Base-by-base conservation (phyloP, 2,113 vertebrate species). In the Noturus placidus region DNA sequence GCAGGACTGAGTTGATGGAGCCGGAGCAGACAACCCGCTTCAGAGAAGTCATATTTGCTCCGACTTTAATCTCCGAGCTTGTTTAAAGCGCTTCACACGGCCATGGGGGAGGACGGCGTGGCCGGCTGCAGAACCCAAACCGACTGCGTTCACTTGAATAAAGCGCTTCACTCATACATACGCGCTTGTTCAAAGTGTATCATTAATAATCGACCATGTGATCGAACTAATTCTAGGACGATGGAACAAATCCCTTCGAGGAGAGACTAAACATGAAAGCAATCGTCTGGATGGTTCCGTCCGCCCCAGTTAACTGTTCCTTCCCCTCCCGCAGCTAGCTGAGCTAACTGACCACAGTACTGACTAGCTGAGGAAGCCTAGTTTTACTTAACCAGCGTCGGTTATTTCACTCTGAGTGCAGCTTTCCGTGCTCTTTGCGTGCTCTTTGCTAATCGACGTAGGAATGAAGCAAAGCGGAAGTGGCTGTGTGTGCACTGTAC, bases 71-170 rank as follows among this genome's bases (percentile, higher is more conserved):
- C 88, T 65, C 69, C 74, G 65, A 38, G 22, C 54, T 27, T 42
- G 20, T 42, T 69, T 63, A n/a, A 87, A 84, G 52, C 50, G 65
- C 13, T 56, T 35, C 76, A 35, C 35, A 63, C 85, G 46, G 86
- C 11, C 89, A 89, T 90, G 92, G 89, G 90, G 87, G 82, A 84
- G 35, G 70, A 88, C 91, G 94, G 94, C 95, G 87, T 95, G 95
- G 94, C 92, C 93, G 93, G 92, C 93, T 91, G 90, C 82, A 92
- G 92, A 92, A 91, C 50, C 76, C 0, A 56, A 19, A 65, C 88
- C 90, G 89, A 88, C 89, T 46, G 81, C 22, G 92, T 57, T 65
- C 84, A 87, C 52, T 27, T 19, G 70, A 14, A 1, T 25, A 56
- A 0, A 59, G 0, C 7, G 1, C 25, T 38, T 80, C 0, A 54